Base-by-base conservation (phyloP, 2,888 invertebrate genomes). In the Trichogramma evanescens region DNA sequence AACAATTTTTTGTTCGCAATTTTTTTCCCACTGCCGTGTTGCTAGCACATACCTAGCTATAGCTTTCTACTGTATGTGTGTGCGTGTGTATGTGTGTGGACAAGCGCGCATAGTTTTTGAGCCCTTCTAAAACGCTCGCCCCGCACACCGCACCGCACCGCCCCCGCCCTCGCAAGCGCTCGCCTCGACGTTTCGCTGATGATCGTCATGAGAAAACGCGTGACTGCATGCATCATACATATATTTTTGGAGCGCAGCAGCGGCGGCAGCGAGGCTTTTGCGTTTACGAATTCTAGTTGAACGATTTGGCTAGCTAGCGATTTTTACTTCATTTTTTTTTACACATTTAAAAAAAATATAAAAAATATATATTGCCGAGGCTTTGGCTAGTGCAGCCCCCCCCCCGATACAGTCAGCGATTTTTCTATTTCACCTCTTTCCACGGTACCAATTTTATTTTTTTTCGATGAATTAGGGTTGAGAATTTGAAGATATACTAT, bases 201-300 rank as follows among this genome's bases (percentile, higher is more conserved):
- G 63, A 64, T 63, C 57, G 63, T 61, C 63, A 64, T 64, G 63
- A 64, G 61, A 59, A 61, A 58, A 61, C 56, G 58, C 60, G 58
- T 50, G 57, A 58, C 53, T 58, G 60, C 56, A 39, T 46, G 44
- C 41, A 26, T 26, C 26, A 26, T 26, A 26, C 26, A 26, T 26
- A 26, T 3, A 26, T 26, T 26, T 26, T 26, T 26, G 26, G 26
- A 26, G 26, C 26, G 26, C 26, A 26, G 26, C 26, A 26, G 26
- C 3, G 26, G 26, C 26, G 3, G 56, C 52, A 53, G 1, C 38
- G 41, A 3, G 55, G 43, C 50, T 46, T 46, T 61, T 56, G 58
- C 61, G 58, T 54, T 54, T 26, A 54, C 54, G 51, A 54, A 63
- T 63, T 63, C 58, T 42, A 50, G 60, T 52, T 53, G 44, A 38